Evolutionary conservation across 2,113 vertebrate genomes (phyloP).

Genomic region (Pampusana beccarii): DNA sequence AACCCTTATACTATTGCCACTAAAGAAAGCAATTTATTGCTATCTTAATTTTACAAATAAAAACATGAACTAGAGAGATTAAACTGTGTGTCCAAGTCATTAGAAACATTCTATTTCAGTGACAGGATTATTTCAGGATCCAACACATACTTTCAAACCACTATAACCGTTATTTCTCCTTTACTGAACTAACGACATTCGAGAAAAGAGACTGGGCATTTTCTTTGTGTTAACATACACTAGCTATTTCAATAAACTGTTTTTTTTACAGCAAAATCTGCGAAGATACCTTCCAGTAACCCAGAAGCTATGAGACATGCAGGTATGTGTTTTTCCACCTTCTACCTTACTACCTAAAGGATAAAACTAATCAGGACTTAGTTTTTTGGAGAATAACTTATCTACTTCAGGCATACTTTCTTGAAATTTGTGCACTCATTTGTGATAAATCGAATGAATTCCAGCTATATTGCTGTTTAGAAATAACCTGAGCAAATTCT

Average conservation of each 20-base stretch:
- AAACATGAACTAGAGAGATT: background rate
- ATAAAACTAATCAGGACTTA: background rate
- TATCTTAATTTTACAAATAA: background rate
- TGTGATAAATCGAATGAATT: conserved; percentile 45
- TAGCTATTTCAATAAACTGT: background rate
- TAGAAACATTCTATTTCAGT: background rate
- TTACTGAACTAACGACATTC: background rate
- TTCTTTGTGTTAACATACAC: background rate
- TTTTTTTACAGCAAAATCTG: background rate
- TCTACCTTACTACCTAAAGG: background rate
- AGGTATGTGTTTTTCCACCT: background rate
- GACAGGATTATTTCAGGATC: background rate
- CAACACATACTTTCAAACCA: background rate
- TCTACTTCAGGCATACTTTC: background rate
- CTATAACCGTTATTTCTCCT: background rate
- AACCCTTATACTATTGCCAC: background rate
- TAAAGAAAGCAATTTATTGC: background rate
- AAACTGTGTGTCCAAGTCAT: background rate
- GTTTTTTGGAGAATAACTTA: background rate
- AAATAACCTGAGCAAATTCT: conserved; percentile 17
- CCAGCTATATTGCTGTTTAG: conserved; percentile 44
- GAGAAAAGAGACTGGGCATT: background rate
- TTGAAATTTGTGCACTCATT: conserved; percentile 39
- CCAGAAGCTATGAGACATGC: background rate
- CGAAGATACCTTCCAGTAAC: background rate